Evolutionary conservation across 2,888 invertebrate genomes (phyloP).

Genomic region (Octodonta nipae): DNA sequence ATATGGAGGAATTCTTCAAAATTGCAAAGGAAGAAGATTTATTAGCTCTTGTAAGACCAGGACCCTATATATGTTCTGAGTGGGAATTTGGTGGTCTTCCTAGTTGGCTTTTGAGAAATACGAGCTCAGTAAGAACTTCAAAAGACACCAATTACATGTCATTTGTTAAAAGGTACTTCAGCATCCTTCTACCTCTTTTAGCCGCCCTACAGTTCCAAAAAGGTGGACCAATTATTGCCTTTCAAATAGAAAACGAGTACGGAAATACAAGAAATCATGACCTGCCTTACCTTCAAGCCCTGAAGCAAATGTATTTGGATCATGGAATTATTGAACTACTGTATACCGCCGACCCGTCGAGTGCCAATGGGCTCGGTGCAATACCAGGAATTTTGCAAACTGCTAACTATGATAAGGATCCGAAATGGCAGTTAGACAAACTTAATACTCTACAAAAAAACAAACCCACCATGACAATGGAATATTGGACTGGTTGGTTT

Average conservation of each 20-base stretch:
- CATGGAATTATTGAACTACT: not conserved
- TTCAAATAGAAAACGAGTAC: not conserved
- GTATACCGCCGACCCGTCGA: not conserved
- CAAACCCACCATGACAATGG: not conserved
- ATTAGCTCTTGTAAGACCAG: not conserved
- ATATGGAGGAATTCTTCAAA: not conserved
- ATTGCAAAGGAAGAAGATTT: not conserved
- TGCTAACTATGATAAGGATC: not conserved
- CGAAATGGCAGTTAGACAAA: not conserved
- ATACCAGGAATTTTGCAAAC: not conserved
- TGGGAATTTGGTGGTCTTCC: not conserved
- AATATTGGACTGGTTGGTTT: not conserved
- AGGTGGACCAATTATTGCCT: not conserved
- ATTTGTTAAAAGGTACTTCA: not conserved
- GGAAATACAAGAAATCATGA: not conserved
- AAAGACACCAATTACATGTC: not conserved
- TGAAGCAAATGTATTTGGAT: not conserved
- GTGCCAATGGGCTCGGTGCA: not conserved
- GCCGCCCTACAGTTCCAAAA: not conserved
- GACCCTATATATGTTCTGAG: not conserved
- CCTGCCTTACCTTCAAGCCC: not conserved
- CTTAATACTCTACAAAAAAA: not conserved
- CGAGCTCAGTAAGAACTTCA: not conserved
- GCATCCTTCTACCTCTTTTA: not conserved
- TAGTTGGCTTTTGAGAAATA: not conserved